Conservation (phyloP, 2,888 invertebrate species). For the Sminthurinus aureus region DNA sequence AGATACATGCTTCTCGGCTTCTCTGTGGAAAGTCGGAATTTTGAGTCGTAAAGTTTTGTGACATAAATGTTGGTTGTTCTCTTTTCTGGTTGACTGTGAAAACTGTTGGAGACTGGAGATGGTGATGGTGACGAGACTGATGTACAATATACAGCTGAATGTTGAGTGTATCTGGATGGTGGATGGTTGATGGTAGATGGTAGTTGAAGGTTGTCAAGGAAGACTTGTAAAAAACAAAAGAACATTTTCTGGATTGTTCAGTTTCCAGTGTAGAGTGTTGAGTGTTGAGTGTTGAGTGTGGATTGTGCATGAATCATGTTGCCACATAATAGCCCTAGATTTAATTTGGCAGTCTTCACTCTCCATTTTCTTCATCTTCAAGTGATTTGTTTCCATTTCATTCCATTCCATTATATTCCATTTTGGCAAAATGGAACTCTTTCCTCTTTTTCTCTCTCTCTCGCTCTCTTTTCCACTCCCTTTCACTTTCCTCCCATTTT, state of each 20-base stretch:
- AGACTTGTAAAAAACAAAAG: neutral
- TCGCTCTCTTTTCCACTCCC: neutral
- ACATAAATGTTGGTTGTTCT: too few relatives aligned
- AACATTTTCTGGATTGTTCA: neutral
- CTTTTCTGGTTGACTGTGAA: too few relatives aligned
- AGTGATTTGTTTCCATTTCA: slow-evolving; percentile 40
- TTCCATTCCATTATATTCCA: neutral
- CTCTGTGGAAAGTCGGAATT: too few relatives aligned
- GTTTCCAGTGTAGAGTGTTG: too few relatives aligned
- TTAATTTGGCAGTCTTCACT: slow-evolving; percentile 36
- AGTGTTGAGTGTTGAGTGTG: slow-evolving; percentile 1
- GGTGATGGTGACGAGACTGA: too few relatives aligned
- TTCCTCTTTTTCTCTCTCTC: neutral
- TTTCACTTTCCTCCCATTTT: neutral
- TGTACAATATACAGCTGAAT: too few relatives aligned
- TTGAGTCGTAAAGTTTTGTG: too few relatives aligned
- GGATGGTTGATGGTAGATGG: neutral
- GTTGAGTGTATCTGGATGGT: too few relatives aligned
- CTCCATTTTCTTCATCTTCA: neutral
- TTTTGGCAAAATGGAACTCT: neutral
- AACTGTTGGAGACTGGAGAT: too few relatives aligned
- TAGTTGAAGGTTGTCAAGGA: neutral
- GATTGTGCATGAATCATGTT: slow-evolving; percentile 22
- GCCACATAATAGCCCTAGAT: slow-evolving; percentile 35
- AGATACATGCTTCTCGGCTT: too few relatives aligned